These are phyloP conservation scores for Brachyopa scutellaris DNA, from an alignment of 2,888 invertebrate genomes.

Conservation along the genomic window DNA sequence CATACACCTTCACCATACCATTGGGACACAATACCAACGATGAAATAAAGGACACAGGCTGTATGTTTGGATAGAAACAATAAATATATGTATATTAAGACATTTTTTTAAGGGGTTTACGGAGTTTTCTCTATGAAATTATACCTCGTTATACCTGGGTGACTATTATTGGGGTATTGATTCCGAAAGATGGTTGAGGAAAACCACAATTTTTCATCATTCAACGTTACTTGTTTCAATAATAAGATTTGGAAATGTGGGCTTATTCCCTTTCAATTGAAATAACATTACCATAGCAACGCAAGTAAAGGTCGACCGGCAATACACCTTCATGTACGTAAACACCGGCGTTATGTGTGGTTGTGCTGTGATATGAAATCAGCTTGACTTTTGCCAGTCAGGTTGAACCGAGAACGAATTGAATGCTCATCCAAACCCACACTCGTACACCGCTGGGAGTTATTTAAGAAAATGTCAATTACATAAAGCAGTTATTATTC, in stretches of 20 bases:
- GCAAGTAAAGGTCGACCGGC: background rate
- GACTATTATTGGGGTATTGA: background rate
- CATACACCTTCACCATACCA: too few relatives aligned
- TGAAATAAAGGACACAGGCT: too few relatives aligned
- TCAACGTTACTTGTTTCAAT: background rate
- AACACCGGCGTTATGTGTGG: too few relatives aligned
- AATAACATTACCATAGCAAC: background rate
- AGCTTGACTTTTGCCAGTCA: conserved; percentile 1
- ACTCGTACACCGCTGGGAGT: background rate
- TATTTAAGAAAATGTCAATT: conserved; percentile 6
- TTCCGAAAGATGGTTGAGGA: background rate
- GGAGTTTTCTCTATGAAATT: too few relatives aligned
- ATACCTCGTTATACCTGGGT: too few relatives aligned
- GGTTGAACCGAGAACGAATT: too few relatives aligned
- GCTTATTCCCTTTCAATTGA: conserved; percentile 7
- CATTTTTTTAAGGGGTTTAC: too few relatives aligned
- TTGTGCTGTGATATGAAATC: background rate
- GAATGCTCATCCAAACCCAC: background rate
- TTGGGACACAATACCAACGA: too few relatives aligned
- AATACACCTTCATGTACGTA: too few relatives aligned
- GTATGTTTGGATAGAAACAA: too few relatives aligned
- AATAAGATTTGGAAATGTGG: background rate
- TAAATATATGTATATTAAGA: too few relatives aligned
- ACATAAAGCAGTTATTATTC: too few relatives aligned
- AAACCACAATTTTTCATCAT: background rate